Evolutionary conservation across 1,140 invertebrate species (phyloP).

Genomic region (Melanaphis sacchari): DNA sequence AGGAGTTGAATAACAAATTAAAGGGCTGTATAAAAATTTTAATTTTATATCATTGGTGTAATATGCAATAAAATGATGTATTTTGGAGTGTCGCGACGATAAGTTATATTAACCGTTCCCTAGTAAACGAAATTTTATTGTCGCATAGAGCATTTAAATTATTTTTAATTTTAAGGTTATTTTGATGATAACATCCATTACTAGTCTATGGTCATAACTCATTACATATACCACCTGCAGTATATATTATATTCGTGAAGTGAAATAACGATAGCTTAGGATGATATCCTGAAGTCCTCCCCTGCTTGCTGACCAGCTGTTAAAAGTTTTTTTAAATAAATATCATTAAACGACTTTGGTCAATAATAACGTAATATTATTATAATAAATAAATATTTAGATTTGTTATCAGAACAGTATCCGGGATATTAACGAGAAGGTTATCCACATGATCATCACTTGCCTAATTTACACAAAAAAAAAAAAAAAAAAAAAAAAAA

Average conservation of each 20-base stretch:
- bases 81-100: neutral
- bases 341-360: neutral
- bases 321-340: constrained; percentile 5
- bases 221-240: neutral
- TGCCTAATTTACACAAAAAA: neutral
- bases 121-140: neutral
- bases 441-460: neutral
- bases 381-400: no score
- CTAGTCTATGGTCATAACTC: neutral
- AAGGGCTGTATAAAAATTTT: neutral
- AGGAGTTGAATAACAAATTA: no score
- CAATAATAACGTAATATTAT: neutral
- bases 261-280: neutral
- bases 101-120: neutral
- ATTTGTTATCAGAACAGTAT: neutral
- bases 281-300: neutral
- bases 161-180: neutral
- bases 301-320: neutral
- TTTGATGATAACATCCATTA: neutral
- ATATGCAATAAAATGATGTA: neutral
- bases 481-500: no score
- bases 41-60: neutral
- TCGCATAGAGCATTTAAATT: neutral
- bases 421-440: neutral
- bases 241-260: neutral